A percentile compares a stretch with the other conserved stretches of the same genome.
Conservation (phyloP, 1,140 invertebrate species). For the Gryon sp. region DNA sequence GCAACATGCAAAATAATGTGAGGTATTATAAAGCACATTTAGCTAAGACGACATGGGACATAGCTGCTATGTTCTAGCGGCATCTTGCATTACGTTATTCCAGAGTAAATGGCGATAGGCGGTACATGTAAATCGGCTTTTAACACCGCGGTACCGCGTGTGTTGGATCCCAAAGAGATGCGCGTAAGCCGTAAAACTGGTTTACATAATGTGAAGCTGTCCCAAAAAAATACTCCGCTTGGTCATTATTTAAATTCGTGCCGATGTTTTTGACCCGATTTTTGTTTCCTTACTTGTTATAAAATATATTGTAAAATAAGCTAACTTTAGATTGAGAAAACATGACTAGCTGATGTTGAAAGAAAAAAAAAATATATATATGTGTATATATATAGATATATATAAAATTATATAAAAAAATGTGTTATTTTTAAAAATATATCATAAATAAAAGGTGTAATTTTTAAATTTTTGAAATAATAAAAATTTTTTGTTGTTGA, state of each 20-base stretch:
- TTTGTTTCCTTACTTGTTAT: conserved; percentile 50
- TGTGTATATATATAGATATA: no score
- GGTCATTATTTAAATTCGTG: conserved; percentile 71
- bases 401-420: no score
- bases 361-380: no score
- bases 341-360: no score
- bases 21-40: conserved; percentile 44
- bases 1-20: conserved; percentile 40
- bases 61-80: conserved; percentile 15
- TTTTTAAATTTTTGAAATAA: no score
- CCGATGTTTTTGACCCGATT: conserved; percentile 57
- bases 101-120: conserved; percentile 64
- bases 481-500: no score
- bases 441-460: no score
- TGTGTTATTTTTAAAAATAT: no score
- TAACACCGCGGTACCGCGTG: conserved; percentile 58
- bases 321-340: no score
- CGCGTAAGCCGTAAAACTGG: conserved; percentile 53
- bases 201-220: conserved; percentile 71
- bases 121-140: conserved; percentile 68
- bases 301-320: no score
- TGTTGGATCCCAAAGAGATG: conserved; percentile 50
- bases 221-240: conserved; percentile 65
- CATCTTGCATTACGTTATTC: conserved; percentile 60
- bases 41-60: conserved; percentile 29